Conservation (phyloP, 1,140 invertebrate genomes). For the Drosophila lowei region DNA sequence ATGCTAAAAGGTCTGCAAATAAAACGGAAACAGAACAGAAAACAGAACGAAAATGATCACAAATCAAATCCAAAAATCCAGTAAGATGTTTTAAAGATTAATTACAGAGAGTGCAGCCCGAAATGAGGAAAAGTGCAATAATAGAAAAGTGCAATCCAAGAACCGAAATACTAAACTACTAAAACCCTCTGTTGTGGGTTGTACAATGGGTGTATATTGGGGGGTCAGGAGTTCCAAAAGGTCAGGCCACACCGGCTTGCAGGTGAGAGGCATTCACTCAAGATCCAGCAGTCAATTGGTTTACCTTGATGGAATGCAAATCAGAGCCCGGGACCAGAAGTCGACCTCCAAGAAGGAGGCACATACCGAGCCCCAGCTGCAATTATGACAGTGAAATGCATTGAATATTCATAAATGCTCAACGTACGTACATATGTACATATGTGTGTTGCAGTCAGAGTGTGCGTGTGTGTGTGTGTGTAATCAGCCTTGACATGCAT, state of each 20-base stretch:
- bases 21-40: slow-evolving; percentile 83
- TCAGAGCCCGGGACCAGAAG: slow-evolving; percentile 14
- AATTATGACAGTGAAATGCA: slow-evolving; percentile 76
- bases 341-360: slow-evolving; percentile 7
- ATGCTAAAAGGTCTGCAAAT: slow-evolving; percentile 90
- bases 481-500: slow-evolving; percentile 74
- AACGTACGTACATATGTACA: slow-evolving; percentile 3
- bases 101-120: slow-evolving; percentile 21
- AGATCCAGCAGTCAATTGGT: slow-evolving; percentile 19
- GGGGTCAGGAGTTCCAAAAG: slow-evolving; percentile 2
- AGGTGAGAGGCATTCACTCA: slow-evolving; percentile 1
- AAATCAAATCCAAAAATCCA: slow-evolving; percentile 38
- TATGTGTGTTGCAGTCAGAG: background rate
- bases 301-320: slow-evolving; percentile 36
- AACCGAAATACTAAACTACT: slow-evolving; percentile 46
- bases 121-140: slow-evolving; percentile 19
- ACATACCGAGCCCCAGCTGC: slow-evolving; percentile 41
- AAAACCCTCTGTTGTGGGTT: no score
- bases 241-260: slow-evolving; percentile 7
- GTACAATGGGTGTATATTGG: no score
- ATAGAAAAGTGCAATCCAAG: slow-evolving; percentile 50
- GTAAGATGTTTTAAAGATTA: slow-evolving; percentile 18
- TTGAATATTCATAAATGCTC: slow-evolving; percentile 73
- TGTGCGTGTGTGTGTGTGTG: slow-evolving; percentile 28
- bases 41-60: slow-evolving; percentile 32